phyloP scores from a whole-genome alignment of 2,797 vertebrate species.

The Coregonus sp. region DNA sequence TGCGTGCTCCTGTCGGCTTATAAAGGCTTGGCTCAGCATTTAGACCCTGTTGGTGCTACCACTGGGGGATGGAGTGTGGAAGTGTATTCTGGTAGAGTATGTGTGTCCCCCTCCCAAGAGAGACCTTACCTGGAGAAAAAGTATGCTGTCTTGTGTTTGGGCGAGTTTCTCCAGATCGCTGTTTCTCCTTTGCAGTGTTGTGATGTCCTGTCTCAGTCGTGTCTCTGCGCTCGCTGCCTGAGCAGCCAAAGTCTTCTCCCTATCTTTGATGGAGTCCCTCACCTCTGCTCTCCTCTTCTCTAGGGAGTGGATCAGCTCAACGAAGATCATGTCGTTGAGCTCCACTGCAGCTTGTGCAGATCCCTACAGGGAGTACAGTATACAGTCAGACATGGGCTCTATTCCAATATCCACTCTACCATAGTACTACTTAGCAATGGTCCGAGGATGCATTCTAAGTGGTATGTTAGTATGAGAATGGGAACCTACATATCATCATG shows the following conservation, averaged over 20 bases:
- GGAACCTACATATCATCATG: too few species aligned
- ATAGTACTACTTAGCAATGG: too few species aligned
- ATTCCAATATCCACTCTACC: too few species aligned
- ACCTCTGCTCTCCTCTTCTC: slow-evolving; percentile 54
- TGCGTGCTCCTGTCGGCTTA: too few species aligned
- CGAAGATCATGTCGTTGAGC: not conserved
- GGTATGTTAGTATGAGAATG: too few species aligned
- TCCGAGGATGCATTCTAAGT: too few species aligned
- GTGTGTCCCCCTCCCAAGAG: too few species aligned
- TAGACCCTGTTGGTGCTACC: too few species aligned
- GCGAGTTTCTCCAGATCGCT: slow-evolving; percentile 1
- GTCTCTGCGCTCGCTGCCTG: not conserved
- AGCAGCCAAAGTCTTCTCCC: not conserved
- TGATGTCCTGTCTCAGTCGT: not conserved
- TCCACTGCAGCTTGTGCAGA: not conserved
- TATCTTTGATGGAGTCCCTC: not conserved
- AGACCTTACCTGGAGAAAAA: slow-evolving; percentile 9
- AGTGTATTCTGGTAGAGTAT: too few species aligned
- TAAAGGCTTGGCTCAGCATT: too few species aligned
- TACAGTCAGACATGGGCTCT: too few species aligned
- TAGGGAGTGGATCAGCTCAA: not conserved
- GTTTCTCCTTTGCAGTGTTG: not conserved
- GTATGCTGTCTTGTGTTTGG: not conserved
- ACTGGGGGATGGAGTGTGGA: too few species aligned
- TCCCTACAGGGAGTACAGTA: not conserved